Percentiles rank a stretch among this genome's conserved stretches.
Evolutionary conservation across 2,797 vertebrate species (phyloP).

Genomic region (Podargus strigoides): DNA sequence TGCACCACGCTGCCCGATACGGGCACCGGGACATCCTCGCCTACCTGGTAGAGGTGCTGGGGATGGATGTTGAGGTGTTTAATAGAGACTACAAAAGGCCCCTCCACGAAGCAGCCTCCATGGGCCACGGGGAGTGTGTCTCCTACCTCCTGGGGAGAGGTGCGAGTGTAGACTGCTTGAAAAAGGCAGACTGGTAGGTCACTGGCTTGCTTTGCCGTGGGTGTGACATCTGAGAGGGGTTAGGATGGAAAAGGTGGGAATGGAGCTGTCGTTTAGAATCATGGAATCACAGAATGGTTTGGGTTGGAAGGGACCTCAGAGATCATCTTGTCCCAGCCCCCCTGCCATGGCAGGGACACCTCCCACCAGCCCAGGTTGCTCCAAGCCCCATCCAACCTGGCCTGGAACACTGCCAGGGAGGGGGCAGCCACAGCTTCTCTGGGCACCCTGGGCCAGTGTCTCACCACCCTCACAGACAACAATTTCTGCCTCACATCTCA

Average conservation of each 20-base stretch:
- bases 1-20: constrained; percentile 84
- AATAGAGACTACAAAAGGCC: constrained; percentile 90
- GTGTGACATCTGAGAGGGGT: too few species aligned
- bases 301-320: not conserved
- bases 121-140: constrained; percentile 81
- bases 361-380: too few species aligned
- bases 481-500: too few species aligned
- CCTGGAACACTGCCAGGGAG: too few species aligned
- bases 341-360: too few species aligned
- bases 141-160: constrained; percentile 77
- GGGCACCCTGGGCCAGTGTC: too few species aligned
- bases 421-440: too few species aligned
- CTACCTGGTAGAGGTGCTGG: constrained; percentile 69
- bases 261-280: rapidly evolving
- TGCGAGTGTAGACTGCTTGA: constrained; percentile 82
- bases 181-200: constrained; percentile 90
- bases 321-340: rapidly evolving
- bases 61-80: constrained; percentile 75
- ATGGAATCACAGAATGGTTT: not conserved
- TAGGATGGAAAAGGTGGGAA: not conserved
- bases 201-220: rapidly evolving
- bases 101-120: constrained; percentile 90
- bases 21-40: constrained; percentile 75
- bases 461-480: too few species aligned
- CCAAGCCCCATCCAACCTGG: too few species aligned